Evolutionary conservation across 1,140 invertebrate genomes (phyloP), one percentile per base, ranked within the genome.

Genomic region (Diorhabda carinulata): DNA sequence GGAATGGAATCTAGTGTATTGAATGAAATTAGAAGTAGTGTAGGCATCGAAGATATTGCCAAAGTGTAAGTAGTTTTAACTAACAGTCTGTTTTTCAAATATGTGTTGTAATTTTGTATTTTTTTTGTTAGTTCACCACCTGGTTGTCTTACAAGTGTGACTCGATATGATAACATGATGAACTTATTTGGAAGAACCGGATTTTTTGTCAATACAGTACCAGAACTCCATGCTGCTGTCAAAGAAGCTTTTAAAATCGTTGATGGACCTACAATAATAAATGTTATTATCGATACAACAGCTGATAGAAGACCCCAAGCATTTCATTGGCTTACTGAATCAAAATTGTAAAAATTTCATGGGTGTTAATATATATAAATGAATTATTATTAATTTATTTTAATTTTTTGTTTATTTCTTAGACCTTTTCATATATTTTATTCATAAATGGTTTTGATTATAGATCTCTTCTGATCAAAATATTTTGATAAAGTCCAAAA

Each of bases 281-380:
- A 98, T 79, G 90, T 97, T 25, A 87, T 94, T 74, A 98, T 98
- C 43, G 90, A 88, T 80, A 93, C 95, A 8, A 86, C 88, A 71
- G 91, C 96, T 56, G 92, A 94, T 78, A 88, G 95, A 70, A 98
- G 97, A 83, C 87, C 91, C 65, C 96, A 98, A 83, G 89, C 90
- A 44, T 96, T 94, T 78, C 90, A 86, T 75, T 97, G 95, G 95
- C 83, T 98, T 3, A 97, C 95, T 0, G 92, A 95, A 83, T 94
- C 94, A 40, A 96, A 96, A 82, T 83, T 95, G 69, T 94, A 65
- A 71, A 25, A 25, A 25, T 25, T 25, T 25, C 25, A 25, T 25
- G 1, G 25, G 25, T 25, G 25, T 25, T 25, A 25, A 25, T 25
- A 25, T 25, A 25, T 25, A 25, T 25, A 25, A 25, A 25, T 25